phyloP scores from a whole-genome alignment of 2,113 vertebrate species.

The Buteo buteo region DNA sequence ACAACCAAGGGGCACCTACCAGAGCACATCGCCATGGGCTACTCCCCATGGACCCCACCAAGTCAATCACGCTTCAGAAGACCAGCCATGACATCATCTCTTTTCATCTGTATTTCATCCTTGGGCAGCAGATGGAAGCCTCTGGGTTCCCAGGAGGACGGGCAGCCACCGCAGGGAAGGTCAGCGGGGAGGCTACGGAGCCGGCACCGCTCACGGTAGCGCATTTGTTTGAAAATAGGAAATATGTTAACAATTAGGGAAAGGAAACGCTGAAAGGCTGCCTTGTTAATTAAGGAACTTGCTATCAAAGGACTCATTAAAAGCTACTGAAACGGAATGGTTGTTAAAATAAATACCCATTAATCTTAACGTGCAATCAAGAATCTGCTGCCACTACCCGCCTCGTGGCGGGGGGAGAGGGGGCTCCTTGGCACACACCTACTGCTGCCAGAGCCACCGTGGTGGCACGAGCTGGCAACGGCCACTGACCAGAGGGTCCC shows the following conservation, averaged over 20 bases:
- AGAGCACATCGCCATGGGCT: not conserved
- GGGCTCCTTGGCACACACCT: not conserved
- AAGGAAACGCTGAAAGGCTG: conserved; percentile 62
- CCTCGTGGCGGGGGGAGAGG: not conserved
- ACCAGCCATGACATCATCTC: conserved; percentile 55
- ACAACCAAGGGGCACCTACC: not conserved
- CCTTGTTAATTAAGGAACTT: conserved; percentile 77
- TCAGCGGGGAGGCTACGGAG: not conserved
- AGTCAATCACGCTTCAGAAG: not conserved
- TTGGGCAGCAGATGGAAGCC: not conserved
- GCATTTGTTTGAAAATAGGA: conserved; percentile 59
- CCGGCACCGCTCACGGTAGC: conserved; percentile 52
- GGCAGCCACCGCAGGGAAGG: not conserved
- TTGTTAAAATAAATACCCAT: conserved; percentile 79
- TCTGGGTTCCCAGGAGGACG: not conserved
- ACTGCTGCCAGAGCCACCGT: not conserved
- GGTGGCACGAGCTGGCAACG: not conserved
- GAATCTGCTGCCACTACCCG: not conserved
- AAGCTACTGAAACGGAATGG: conserved; percentile 73
- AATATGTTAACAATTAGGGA: conserved; percentile 86
- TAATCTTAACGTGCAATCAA: conserved; percentile 32
- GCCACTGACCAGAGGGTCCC: not conserved
- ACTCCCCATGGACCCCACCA: not conserved
- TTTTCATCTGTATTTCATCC: conserved; percentile 43
- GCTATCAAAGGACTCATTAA: conserved; percentile 83